Conservation (phyloP, 2,797 vertebrate genomes). For the Microctenopoma steveboyesi region DNA sequence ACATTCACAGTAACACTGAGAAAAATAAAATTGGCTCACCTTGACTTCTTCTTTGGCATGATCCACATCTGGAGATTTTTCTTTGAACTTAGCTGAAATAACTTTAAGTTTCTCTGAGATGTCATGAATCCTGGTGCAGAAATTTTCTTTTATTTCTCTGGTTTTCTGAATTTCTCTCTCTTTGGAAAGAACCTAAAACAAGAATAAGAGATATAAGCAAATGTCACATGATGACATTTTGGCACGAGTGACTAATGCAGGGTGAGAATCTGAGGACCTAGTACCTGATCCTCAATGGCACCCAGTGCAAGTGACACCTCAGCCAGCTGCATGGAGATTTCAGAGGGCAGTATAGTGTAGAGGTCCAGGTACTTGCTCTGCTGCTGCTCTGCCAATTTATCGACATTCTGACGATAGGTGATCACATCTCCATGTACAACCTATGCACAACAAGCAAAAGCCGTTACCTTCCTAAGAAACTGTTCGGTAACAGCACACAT, state of each 20-base stretch:
- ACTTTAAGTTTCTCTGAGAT: slow-evolving; percentile 89
- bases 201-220: slow-evolving; percentile 5
- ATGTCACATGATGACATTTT: no score
- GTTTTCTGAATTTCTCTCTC: slow-evolving; percentile 91
- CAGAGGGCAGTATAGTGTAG: slow-evolving; percentile 91
- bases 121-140: slow-evolving; percentile 87
- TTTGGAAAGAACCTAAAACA: slow-evolving; percentile 90
- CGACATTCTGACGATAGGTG: slow-evolving; percentile 88
- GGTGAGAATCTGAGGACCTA: not conserved
- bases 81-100: slow-evolving; percentile 89
- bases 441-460: slow-evolving; percentile 65
- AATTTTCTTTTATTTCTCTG: slow-evolving; percentile 89
- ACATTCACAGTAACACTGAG: not conserved
- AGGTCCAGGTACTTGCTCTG: slow-evolving; percentile 96
- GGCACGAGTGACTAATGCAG: not conserved
- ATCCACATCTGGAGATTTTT: slow-evolving; percentile 89
- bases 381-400: slow-evolving; percentile 91
- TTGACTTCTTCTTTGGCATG: slow-evolving; percentile 93
- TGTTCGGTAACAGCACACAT: not conserved
- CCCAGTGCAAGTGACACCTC: slow-evolving; percentile 91
- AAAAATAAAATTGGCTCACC: slow-evolving; percentile 72
- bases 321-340: slow-evolving; percentile 94
- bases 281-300: slow-evolving; percentile 93
- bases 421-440: slow-evolving; percentile 87
- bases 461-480: slow-evolving; percentile 10